Conservation (phyloP, 64 coral and sea anemone species). For the Pocillopora damicornis region DNA sequence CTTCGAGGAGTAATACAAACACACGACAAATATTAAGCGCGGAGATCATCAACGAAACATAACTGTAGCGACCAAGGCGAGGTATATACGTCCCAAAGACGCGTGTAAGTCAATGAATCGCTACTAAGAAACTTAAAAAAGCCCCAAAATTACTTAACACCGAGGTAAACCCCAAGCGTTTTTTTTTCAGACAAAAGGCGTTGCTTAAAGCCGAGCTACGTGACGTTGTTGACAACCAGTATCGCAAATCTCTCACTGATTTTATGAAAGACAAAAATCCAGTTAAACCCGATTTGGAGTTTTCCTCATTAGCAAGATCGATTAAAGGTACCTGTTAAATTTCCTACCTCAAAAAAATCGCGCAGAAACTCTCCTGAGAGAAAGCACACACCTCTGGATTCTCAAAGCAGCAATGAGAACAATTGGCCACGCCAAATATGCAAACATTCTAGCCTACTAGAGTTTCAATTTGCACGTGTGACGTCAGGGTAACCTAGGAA, state of each 20-base stretch:
- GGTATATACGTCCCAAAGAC: background rate
- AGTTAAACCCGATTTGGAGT: too few species aligned
- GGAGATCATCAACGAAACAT: too few species aligned
- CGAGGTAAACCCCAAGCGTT: background rate
- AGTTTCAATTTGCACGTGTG: background rate
- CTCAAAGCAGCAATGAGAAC: background rate
- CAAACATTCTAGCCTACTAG: too few species aligned
- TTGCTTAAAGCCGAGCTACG: background rate
- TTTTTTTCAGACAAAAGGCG: background rate
- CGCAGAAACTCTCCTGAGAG: background rate
- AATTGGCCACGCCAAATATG: conserved; percentile 18
- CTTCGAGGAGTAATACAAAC: too few species aligned
- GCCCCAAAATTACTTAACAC: background rate
- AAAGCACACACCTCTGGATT: conserved; percentile 1
- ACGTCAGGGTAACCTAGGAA: background rate
- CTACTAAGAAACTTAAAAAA: background rate
- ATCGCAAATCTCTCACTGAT: too few species aligned
- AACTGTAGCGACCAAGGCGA: too few species aligned
- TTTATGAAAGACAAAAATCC: too few species aligned
- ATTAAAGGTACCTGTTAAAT: background rate
- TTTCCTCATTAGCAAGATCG: background rate
- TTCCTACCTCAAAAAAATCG: background rate
- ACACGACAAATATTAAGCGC: too few species aligned
- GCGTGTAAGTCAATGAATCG: background rate
- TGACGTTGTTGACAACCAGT: background rate